Evolutionary conservation across 2,888 invertebrate species (phyloP).

Genomic region (Taphrorychus bicolor): DNA sequence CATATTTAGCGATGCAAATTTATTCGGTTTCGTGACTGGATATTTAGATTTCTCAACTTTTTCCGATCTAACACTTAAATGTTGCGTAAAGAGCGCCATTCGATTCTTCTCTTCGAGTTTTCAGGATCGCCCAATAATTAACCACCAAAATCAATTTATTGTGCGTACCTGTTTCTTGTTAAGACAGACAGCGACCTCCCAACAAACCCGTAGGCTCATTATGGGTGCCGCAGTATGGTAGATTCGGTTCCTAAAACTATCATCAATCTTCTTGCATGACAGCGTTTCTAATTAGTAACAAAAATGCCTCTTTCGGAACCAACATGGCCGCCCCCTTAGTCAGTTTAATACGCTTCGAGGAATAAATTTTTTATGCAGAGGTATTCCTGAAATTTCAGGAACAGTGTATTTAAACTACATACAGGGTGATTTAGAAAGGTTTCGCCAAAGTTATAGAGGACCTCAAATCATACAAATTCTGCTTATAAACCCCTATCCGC

Average conservation of each 20-base stretch:
- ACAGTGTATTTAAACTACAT: too few relatives aligned
- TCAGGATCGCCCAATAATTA: too few relatives aligned
- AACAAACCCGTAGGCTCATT: slow-evolving; percentile 39
- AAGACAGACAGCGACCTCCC: slow-evolving; percentile 38
- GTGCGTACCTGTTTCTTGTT: slow-evolving; percentile 33
- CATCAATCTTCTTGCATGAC: slow-evolving; percentile 57
- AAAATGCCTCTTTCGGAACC: slow-evolving; percentile 44
- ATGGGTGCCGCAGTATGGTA: slow-evolving; percentile 40
- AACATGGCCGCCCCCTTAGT: slow-evolving; percentile 28
- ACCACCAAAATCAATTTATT: slow-evolving; percentile 21
- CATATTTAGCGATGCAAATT: slow-evolving; percentile 31
- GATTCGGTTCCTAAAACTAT: slow-evolving; percentile 45
- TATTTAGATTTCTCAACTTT: slow-evolving; percentile 15
- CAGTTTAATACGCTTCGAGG: slow-evolving; percentile 2
- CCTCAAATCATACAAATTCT: too few relatives aligned
- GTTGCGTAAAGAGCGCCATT: neutral
- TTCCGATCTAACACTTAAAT: neutral
- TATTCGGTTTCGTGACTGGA: slow-evolving; percentile 29
- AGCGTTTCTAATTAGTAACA: slow-evolving; percentile 59
- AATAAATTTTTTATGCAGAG: too few relatives aligned
- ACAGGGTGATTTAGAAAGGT: too few relatives aligned
- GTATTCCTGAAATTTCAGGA: too few relatives aligned
- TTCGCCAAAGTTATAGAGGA: too few relatives aligned
- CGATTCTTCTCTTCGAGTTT: neutral
- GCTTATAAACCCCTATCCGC: too few relatives aligned